These are phyloP conservation scores for Huso huso DNA, from an alignment of 2,797 vertebrate genomes.

Conservation along the genomic window DNA sequence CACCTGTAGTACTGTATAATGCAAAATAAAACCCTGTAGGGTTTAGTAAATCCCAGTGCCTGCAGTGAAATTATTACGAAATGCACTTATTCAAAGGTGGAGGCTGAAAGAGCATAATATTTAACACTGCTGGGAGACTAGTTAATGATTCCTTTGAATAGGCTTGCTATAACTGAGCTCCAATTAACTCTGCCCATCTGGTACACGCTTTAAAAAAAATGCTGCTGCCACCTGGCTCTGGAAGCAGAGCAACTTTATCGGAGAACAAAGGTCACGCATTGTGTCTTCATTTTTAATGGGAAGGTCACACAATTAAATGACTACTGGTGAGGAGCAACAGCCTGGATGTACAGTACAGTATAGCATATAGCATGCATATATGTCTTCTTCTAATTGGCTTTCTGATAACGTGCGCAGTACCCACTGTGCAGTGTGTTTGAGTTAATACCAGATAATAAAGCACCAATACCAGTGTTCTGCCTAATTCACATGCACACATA, in stretches of 20 bases:
- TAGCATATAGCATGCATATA: too few relatives aligned
- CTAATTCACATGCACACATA: too few relatives aligned
- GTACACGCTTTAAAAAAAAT: not conserved
- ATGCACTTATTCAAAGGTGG: not conserved
- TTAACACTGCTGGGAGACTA: not conserved
- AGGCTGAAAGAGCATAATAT: not conserved
- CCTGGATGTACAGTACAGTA: too few relatives aligned
- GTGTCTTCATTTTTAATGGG: not conserved
- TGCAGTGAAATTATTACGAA: not conserved
- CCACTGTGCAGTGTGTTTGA: too few relatives aligned
- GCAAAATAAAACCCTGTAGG: not conserved
- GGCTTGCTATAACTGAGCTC: not conserved
- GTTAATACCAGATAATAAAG: too few relatives aligned
- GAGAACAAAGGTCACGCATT: not conserved
- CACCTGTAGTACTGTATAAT: not conserved
- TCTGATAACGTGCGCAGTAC: too few relatives aligned
- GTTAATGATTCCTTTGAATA: slow-evolving; percentile 1
- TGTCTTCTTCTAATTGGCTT: too few relatives aligned
- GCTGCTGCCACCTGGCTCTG: not conserved
- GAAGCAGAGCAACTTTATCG: not conserved
- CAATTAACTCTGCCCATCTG: slow-evolving; percentile 4
- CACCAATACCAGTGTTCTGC: too few relatives aligned
- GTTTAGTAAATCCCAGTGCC: not conserved
- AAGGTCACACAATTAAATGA: not conserved
- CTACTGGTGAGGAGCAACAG: too few relatives aligned